Evolutionary conservation across 2,888 invertebrate species (phyloP), one percentile per base, ranked within the genome.

Genomic region (Drosophila mettleri): DNA sequence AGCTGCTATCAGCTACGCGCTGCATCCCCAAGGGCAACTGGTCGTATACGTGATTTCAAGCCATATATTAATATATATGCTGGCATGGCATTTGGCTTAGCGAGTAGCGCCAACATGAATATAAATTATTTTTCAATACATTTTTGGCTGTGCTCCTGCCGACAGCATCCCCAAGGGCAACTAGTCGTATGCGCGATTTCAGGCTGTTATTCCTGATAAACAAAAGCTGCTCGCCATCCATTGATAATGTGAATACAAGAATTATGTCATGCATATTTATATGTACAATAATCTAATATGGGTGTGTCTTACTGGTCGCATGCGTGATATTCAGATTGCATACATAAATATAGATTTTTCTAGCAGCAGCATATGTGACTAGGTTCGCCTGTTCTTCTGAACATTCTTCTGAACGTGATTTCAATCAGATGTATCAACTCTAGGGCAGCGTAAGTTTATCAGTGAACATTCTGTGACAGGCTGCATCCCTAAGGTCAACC

Each of bases 21-120:
- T 33, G 33, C 49, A 57, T 55, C 18, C 22, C 46, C 55, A 85
- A 82, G 87, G 80, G 68, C 82, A 71, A 67, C 38, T 46, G 59
- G 65, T 60, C 64, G 74, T 57, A 59, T 74, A 18, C 18, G 33
- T 14, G 27, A 66, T 61, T 33, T 16, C 4, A 43, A 34, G n/a
- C 9, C 10, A n/a, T n/a, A n/a, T n/a, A n/a, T n/a, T n/a, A 22
- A 52, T 52, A 24, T 38, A 12, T 16, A 12, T 45, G 18, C 49
- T 64, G 53, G 22, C 38, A 24, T 38, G n/a, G n/a, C n/a, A n/a
- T n/a, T n/a, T n/a, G n/a, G 34, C 6, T 8, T 29, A 29, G 6
- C 7, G 8, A 5, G 8, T 7, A 29, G 8, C 8, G 29, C 8
- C 8, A 29, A 29, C 29, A 29, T 29, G 2, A 29, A 7, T 8